Base-by-base conservation (phyloP, 2,797 vertebrate genomes). In the Galago senegalensis region DNA sequence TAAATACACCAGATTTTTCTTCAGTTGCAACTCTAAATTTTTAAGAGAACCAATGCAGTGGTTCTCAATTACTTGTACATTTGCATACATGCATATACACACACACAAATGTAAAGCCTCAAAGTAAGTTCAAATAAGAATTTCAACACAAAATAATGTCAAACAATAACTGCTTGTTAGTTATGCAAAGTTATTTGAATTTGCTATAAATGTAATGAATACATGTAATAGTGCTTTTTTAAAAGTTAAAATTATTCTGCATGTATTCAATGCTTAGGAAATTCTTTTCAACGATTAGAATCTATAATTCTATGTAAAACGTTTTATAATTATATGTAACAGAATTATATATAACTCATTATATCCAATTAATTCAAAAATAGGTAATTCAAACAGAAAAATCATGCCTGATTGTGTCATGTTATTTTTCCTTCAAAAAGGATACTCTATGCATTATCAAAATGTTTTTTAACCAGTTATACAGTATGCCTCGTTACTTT, bases 381-480 rank as follows among this genome's bases (percentile, higher is more conserved):
- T 85, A 87, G 83, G 20, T 81, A 95, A 89, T 79, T 93, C 53
- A 93, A 86, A 90, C 60, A 93, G 11, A 79, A 61, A 91, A 97
- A 83, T 53, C 25, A 80, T 91, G 80, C 43, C 61, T 89, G 56
- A 76, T 82, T 91, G 65, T 97, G 18, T 94, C 82, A 49, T 80
- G 65, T 94, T 95, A 29, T 69, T 87, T 60, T 96, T 97, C 81
- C 43, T 96, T 95, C 46, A 81, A 85, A 95, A 56, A 91, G n/a
- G 81, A 80, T 43, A 93, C 14, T 53, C 40, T 90, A 49, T 90
- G 49, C 43, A 72, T 81, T 31, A 82, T 82, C 92, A 81, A 94
- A 92, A 79, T 49, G 25, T 58, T 65, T 95, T 93, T 92, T 90
- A 79, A 83, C 83, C 73, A 91, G 17, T 56, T 88, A 94, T 10